Evolutionary conservation across 1,140 invertebrate genomes (phyloP).

Genomic region (Achroia grisella): DNA sequence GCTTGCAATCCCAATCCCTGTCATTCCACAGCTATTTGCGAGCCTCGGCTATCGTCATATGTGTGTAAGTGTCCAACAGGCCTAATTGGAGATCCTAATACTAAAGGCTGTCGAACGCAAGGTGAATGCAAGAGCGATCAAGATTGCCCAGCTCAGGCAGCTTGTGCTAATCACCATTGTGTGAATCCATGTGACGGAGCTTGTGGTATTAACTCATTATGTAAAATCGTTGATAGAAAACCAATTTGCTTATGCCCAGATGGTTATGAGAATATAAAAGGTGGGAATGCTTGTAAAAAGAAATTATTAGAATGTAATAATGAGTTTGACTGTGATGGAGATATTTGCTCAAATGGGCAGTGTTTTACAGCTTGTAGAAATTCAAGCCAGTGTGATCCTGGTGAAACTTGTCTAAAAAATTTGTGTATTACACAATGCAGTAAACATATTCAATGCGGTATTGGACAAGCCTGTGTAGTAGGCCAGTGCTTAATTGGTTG

Average conservation of each 20-base stretch:
- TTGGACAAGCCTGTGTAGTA: constrained; percentile 85
- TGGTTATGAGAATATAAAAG: constrained; percentile 79
- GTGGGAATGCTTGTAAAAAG: constrained; percentile 83
- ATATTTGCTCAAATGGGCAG: constrained; percentile 86
- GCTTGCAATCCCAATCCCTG: constrained; percentile 86
- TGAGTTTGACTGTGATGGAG: constrained; percentile 85
- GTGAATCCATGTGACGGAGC: constrained; percentile 84
- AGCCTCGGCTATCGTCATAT: constrained; percentile 77
- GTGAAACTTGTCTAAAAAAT: constrained; percentile 86
- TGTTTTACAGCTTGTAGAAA: constrained; percentile 88
- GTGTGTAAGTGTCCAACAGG: constrained; percentile 85
- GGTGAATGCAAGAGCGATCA: constrained; percentile 80
- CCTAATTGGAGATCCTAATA: constrained; percentile 84
- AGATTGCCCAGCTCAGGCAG: constrained; percentile 83
- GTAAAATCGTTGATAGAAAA: constrained; percentile 82
- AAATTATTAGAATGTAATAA: constrained; percentile 76
- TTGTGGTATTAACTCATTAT: constrained; percentile 85
- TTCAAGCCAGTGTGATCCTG: constrained; percentile 83
- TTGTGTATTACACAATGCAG: constrained; percentile 85
- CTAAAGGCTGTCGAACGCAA: constrained; percentile 83
- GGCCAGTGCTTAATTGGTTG: constrained; percentile 88
- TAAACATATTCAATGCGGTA: constrained; percentile 85
- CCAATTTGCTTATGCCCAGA: constrained; percentile 84
- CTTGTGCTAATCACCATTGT: constrained; percentile 83
- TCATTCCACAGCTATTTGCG: constrained; percentile 85